Evolutionary conservation across 2,113 vertebrate genomes (phyloP).

Genomic region (Bungarus multicinctus): DNA sequence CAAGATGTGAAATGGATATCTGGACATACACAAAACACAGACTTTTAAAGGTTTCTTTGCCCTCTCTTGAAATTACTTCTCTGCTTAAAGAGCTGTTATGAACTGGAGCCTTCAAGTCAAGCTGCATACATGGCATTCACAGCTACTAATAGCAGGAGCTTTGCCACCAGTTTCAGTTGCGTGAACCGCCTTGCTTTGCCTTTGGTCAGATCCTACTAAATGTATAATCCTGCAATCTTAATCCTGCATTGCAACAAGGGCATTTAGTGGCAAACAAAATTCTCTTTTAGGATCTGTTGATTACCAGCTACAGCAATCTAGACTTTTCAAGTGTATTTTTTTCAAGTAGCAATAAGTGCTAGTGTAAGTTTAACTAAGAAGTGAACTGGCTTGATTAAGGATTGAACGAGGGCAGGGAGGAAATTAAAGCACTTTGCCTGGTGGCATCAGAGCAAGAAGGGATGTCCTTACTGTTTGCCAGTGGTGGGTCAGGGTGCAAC

Average conservation of each 20-base stretch:
- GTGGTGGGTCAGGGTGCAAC: constrained; percentile 1
- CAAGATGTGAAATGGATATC: background rate
- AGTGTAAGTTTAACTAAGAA: constrained; percentile 22
- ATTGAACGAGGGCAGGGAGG: constrained; percentile 10
- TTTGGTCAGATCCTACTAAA: constrained; percentile 6
- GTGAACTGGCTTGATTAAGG: constrained; percentile 1
- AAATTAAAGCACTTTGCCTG: background rate
- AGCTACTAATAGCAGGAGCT: background rate
- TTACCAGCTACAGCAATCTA: constrained; percentile 14
- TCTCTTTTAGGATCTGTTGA: background rate
- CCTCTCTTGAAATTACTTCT: background rate
- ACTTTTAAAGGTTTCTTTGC: background rate
- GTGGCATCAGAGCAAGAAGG: background rate
- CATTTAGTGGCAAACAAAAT: constrained; percentile 20
- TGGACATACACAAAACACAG: background rate
- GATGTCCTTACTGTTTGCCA: background rate
- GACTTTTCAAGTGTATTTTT: constrained; percentile 19
- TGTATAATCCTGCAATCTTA: background rate
- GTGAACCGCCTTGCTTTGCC: background rate
- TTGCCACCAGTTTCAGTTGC: background rate
- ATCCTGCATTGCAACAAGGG: constrained; percentile 19
- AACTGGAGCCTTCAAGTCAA: background rate
- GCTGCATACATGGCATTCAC: background rate
- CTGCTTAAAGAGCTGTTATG: background rate
- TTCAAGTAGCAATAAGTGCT: constrained; percentile 39